These are phyloP conservation scores for Mnemiopsis leidyi DNA, from an alignment of 37 sponge, comb jelly and placozoan species.

Conservation along the genomic window DNA sequence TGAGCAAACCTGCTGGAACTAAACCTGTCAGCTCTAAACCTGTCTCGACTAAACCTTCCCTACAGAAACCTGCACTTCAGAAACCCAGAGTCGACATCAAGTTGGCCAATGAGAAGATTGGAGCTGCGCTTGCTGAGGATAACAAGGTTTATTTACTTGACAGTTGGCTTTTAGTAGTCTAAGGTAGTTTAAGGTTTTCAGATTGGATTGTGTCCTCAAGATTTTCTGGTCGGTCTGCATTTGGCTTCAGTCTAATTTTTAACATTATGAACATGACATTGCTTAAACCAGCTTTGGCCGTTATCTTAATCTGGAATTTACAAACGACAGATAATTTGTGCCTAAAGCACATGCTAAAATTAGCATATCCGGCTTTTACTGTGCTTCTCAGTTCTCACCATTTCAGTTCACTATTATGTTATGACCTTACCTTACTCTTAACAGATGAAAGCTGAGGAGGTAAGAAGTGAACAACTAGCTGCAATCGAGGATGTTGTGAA, in stretches of 20 bases:
- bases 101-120: constrained; percentile 59
- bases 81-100: constrained; percentile 63
- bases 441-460: constrained; percentile 26
- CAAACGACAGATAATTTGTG: no score
- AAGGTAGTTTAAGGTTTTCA: no score
- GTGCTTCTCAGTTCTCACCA: not conserved
- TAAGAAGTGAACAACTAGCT: constrained; percentile 41
- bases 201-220: no score
- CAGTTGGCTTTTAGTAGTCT: no score
- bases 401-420: not conserved
- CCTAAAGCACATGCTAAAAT: no score
- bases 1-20: not conserved
- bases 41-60: not conserved
- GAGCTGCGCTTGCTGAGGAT: not conserved
- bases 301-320: no score
- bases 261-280: no score
- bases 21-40: not conserved
- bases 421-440: no score
- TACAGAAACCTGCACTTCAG: not conserved
- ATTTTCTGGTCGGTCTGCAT: no score
- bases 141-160: not conserved
- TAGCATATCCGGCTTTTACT: no score
- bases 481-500: constrained; percentile 36
- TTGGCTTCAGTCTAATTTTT: no score
- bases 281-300: no score